Conservation (phyloP, 2,797 vertebrate species). For the Mormyrops boulengeri region DNA sequence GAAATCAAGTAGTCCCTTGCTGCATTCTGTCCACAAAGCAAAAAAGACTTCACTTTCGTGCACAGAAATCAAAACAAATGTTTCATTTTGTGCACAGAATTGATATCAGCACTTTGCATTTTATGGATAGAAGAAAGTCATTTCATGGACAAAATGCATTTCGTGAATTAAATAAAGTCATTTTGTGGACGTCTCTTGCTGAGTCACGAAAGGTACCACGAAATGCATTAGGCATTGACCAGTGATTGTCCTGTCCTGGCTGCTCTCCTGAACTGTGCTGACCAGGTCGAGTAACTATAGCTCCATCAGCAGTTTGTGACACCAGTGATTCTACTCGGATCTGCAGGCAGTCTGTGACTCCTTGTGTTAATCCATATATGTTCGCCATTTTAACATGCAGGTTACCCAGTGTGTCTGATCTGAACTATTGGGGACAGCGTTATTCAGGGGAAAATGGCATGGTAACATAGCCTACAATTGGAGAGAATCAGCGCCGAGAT, state of each 20-base stretch:
- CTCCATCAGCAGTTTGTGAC: background rate
- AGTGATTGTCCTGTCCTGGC: background rate
- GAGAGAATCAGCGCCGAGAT: background rate
- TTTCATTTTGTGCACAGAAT: no score
- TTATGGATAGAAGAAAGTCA: background rate
- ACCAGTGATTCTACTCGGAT: background rate
- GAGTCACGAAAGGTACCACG: background rate
- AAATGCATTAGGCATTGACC: background rate
- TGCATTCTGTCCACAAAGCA: no score
- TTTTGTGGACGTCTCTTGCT: background rate
- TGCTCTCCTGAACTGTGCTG: background rate
- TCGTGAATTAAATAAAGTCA: background rate
- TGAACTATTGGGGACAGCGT: background rate
- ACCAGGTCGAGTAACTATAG: background rate
- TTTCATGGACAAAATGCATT: background rate
- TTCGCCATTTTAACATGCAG: background rate
- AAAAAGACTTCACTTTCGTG: no score
- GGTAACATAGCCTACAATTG: background rate
- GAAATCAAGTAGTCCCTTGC: no score
- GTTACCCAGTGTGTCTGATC: background rate
- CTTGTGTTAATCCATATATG: background rate
- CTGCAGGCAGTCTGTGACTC: background rate
- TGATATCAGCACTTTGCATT: background rate
- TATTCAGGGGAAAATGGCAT: background rate
- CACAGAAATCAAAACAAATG: no score